Conservation (phyloP, 1,140 invertebrate genomes). For the Brachionus manjavacas region DNA sequence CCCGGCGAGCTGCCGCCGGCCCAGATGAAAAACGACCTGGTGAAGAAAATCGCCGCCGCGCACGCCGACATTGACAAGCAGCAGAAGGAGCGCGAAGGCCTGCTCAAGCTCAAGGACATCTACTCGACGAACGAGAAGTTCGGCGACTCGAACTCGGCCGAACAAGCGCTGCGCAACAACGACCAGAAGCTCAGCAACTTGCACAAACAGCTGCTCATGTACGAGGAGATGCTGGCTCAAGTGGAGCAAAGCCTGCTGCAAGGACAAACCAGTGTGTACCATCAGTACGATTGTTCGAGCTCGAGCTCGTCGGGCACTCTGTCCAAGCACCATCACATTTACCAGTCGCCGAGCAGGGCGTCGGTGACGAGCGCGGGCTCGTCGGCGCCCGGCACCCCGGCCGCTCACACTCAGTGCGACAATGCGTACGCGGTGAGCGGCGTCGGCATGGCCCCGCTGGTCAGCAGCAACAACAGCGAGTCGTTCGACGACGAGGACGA, state of each 20-base stretch:
- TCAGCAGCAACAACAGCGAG: background rate
- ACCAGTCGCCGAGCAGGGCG: background rate
- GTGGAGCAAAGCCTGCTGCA: background rate
- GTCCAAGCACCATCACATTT: background rate
- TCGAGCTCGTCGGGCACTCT: background rate
- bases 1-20: background rate
- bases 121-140: conserved; percentile 31
- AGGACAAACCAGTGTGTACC: background rate
- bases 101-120: background rate
- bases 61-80: conserved; percentile 1
- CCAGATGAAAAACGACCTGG: background rate
- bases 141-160: conserved; percentile 1
- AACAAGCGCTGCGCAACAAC: background rate
- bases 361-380: background rate
- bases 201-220: background rate
- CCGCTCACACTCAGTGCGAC: background rate
- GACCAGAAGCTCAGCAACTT: background rate
- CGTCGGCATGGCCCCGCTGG: background rate
- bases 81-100: conserved; percentile 13
- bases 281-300: background rate
- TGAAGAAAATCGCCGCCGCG: background rate
- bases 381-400: background rate
- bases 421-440: background rate
- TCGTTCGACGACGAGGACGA: conserved; percentile 13
- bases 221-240: background rate